phyloP scores from a whole-genome alignment of 2,797 vertebrate species.

The Typhlichthys eigenmanni region DNA sequence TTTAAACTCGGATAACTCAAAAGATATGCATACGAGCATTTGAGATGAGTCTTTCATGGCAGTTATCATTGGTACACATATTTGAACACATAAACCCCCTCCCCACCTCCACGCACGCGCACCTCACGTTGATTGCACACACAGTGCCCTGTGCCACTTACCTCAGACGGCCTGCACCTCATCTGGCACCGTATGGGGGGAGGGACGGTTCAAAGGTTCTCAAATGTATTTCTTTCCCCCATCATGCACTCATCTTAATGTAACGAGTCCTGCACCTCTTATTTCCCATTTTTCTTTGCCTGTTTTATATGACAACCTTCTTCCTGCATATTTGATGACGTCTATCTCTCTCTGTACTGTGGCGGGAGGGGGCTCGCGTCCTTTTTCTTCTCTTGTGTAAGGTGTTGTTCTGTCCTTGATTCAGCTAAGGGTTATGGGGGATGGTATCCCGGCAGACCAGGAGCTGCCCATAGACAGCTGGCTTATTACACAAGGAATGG shows the following conservation, averaged over 20 bases:
- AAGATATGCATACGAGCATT: neutral
- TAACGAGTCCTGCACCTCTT: constrained; percentile 42
- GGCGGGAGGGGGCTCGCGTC: constrained; percentile 64
- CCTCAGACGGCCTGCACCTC: constrained; percentile 4
- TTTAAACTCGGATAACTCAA: constrained; percentile 14
- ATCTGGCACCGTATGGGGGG: constrained; percentile 5
- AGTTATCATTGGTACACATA: constrained; percentile 3
- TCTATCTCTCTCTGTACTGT: constrained; percentile 62
- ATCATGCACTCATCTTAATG: constrained; percentile 53
- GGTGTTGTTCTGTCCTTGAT: constrained; percentile 92
- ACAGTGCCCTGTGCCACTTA: constrained; percentile 16
- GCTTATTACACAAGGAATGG: constrained; percentile 99
- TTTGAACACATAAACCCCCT: constrained; percentile 15
- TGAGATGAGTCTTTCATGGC: neutral
- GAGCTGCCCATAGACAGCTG: constrained; percentile 99
- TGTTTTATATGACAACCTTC: constrained; percentile 26
- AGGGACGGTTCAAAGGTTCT: constrained; percentile 18
- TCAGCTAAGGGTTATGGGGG: constrained; percentile 92
- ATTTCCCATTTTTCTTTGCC: constrained; percentile 9
- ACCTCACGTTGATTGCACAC: neutral
- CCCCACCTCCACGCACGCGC: neutral
- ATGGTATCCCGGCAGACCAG: constrained; percentile 89
- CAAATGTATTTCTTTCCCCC: constrained; percentile 27
- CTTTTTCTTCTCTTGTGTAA: constrained; percentile 71
- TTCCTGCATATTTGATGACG: constrained; percentile 62